Percentiles rank a stretch among this genome's conserved stretches.
phyloP scores from a whole-genome alignment of 2,797 vertebrate species.

The Coranthus polyacanthus region DNA sequence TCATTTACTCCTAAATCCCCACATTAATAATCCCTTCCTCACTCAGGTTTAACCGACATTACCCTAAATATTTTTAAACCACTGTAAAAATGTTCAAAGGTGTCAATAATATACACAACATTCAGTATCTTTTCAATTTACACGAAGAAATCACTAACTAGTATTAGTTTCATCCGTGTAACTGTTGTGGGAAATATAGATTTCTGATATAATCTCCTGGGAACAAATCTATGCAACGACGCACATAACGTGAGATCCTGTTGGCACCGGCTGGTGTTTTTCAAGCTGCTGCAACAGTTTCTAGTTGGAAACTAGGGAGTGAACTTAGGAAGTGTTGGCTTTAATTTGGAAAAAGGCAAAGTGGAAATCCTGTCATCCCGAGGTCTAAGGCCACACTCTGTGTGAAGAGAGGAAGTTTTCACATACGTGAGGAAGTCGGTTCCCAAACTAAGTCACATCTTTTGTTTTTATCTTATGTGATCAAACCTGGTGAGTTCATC shows the following conservation, averaged over 20 bases:
- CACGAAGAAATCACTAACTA: too few relatives aligned
- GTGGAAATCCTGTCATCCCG: slow-evolving; percentile 77
- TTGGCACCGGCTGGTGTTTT: slow-evolving; percentile 64
- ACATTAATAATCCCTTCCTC: background rate
- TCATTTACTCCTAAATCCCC: background rate
- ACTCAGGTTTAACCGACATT: background rate
- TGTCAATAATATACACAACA: too few relatives aligned
- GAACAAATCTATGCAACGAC: slow-evolving; percentile 8
- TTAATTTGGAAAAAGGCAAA: slow-evolving; percentile 63
- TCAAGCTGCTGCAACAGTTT: too few relatives aligned
- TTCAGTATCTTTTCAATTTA: too few relatives aligned
- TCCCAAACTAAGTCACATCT: slow-evolving; percentile 35
- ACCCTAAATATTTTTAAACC: too few relatives aligned
- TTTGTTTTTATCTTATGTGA: background rate
- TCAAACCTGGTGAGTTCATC: background rate
- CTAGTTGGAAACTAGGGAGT: slow-evolving; percentile 67
- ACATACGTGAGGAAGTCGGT: slow-evolving; percentile 60
- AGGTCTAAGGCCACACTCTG: slow-evolving; percentile 60
- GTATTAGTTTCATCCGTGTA: background rate
- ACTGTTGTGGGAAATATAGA: background rate
- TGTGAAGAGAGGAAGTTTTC: slow-evolving; percentile 61
- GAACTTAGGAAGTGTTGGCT: slow-evolving; percentile 60
- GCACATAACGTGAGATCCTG: slow-evolving; percentile 32
- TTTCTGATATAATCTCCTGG: slow-evolving; percentile 4
- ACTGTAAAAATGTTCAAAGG: too few relatives aligned